Evolutionary conservation across 2,888 invertebrate genomes (phyloP), one percentile per base, ranked within the genome.

Genomic region (Eristalis pertinax): DNA sequence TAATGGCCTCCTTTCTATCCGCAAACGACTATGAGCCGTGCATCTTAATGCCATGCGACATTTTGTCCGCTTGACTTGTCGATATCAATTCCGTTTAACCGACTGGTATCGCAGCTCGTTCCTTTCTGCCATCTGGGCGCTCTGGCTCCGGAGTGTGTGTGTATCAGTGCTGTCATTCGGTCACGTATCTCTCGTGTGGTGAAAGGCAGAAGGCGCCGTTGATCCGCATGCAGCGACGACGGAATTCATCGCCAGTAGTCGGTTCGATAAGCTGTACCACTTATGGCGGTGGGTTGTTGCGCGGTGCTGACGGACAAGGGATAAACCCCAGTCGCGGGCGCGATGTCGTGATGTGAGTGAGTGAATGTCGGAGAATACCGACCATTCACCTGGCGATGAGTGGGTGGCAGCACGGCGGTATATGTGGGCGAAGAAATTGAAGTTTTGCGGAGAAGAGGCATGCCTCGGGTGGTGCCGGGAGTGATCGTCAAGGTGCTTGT

Each of bases 41-140:
- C 78, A 78, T 69, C 84, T 78, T 74, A 74, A 84, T 84, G 78
- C 29, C 62, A 56, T 75, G 70, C 75, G 84, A 84, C 75, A 41
- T 65, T 84, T 76, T 75, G 75, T 80, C 80, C 79, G 84, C 79
- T 84, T 70, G 80, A 84, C 84, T 84, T 84, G 84, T 72, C 79
- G 67, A 80, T 76, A 84, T 84, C 79, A 76, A 75, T 80, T 76
- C 72, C 84, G 50, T 79, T 84, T 75, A 75, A 67, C 74, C 24
- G 13, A 13, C 2, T 76, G 2, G 60, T 60, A 60, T 79, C 43
- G 64, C 19, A 29, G 29, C 19, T 50, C 24, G 22, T 35, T 56
- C 63, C 69, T 64, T 84, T 74, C 63, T 63, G 50, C 58, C 73
- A 50, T 68, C 32, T 80, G 32, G 41, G 69, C 32, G 32, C 74